Conservation (phyloP, 2,888 invertebrate species). For the Mycogona germanica region DNA sequence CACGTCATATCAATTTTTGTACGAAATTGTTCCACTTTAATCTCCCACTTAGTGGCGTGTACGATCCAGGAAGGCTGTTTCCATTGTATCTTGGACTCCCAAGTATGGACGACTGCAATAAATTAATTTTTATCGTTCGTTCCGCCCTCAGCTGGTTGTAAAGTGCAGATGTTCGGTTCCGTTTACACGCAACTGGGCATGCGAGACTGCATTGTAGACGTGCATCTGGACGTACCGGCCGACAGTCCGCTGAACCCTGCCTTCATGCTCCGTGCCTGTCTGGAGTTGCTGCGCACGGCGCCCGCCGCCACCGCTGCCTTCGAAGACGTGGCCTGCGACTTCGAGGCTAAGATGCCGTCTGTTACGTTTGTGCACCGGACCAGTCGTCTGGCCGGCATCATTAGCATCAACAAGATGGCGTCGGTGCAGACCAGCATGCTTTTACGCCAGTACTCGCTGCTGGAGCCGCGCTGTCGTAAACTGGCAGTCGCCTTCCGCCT, state of each 20-base stretch:
- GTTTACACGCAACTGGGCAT: conserved; percentile 35
- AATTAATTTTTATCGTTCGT: conserved; percentile 4
- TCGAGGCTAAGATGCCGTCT: conserved; percentile 33
- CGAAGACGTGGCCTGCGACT: conserved; percentile 31
- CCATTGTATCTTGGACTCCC: too few relatives aligned
- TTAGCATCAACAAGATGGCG: conserved; percentile 32
- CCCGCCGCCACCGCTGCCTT: too few relatives aligned
- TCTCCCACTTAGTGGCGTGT: too few relatives aligned
- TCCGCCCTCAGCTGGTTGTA: conserved; percentile 23
- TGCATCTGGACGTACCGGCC: conserved; percentile 30
- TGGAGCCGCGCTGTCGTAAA: conserved; percentile 30
- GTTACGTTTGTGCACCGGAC: conserved; percentile 30
- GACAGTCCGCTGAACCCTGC: conserved; percentile 15
- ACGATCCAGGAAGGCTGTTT: too few relatives aligned
- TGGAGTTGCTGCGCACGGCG: background rate
- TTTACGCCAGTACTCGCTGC: conserved; percentile 27
- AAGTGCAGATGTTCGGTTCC: conserved; percentile 36
- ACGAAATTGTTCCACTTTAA: too few relatives aligned
- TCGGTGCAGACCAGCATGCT: conserved; percentile 28
- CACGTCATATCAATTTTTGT: too few relatives aligned
- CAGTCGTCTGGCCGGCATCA: conserved; percentile 27
- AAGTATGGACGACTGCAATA: too few relatives aligned
- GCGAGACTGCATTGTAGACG: conserved; percentile 35
- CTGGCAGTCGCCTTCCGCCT: conserved; percentile 30
- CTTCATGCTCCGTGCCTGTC: conserved; percentile 10